Conservation (phyloP, 2,113 vertebrate genomes). For the Burhinus oedicnemus region DNA sequence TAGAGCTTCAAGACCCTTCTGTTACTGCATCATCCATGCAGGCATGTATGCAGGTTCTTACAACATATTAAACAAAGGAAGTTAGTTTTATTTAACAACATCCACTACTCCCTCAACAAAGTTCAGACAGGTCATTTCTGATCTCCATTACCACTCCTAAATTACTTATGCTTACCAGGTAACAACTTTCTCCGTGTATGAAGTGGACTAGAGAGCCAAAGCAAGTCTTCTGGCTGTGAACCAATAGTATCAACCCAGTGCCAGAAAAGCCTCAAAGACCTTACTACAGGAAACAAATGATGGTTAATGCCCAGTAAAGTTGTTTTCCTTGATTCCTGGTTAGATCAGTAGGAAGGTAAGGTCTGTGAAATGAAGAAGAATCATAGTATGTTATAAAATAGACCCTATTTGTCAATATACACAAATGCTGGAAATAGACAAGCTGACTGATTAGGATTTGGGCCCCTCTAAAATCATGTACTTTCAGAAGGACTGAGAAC, state of each 20-base stretch:
- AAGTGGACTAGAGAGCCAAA: neutral
- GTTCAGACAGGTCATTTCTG: neutral
- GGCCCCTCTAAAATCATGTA: neutral
- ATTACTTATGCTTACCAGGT: neutral
- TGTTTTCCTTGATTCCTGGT: neutral
- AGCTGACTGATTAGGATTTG: neutral
- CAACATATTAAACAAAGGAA: neutral
- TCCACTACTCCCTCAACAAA: neutral
- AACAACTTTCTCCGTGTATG: neutral
- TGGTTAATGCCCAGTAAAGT: neutral
- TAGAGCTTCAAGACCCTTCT: neutral
- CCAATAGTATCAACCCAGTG: neutral
- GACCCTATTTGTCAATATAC: neutral
- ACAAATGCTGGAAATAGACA: neutral
- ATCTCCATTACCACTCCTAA: neutral
- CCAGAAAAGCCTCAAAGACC: neutral
- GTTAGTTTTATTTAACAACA: neutral
- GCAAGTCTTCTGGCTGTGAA: neutral
- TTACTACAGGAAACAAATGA: neutral
- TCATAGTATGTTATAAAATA: neutral
- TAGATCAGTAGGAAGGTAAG: neutral
- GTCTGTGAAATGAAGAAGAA: neutral
- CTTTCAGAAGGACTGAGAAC: neutral
- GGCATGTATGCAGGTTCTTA: neutral
- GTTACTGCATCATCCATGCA: neutral